Evolutionary conservation across 2,113 vertebrate species (phyloP), one percentile per base, ranked within the genome.

Genomic region (Potamarius usumacintae): DNA sequence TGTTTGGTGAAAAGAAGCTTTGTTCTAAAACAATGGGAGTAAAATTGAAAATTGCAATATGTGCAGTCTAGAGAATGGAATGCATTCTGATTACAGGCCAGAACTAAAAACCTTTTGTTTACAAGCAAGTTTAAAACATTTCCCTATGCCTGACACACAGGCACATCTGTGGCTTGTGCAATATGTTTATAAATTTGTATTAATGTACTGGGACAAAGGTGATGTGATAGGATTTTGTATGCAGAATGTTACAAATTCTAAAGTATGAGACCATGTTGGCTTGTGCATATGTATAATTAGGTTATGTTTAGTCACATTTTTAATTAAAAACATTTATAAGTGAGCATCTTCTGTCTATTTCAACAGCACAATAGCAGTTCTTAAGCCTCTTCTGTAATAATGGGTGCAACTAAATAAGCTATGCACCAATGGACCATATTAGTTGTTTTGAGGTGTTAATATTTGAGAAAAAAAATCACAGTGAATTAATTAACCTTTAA

Each of bases 21-120:
- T 86, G 85, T 48, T 86, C 62, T 58, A 42, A 58, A 86, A 86
- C 63, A 82, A 80, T 69, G 50, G 15, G 69, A 65, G 17, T 4
- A 71, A 84, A 30, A 9, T 82, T 48, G 52, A 60, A 85, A 85
- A 58, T 82, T 82, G 57, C 34, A 85, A 53, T 25, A 48, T 58
- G 67, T 15, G 10, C 69, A 76, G 27, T 84, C 52, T 72, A 80
- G 60, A 58, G 79, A 82, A 82, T 85, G 20, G 53, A 74, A 85
- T 58, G 17, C 30, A 62, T 62, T 30, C 50, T 85, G 58, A 72
- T 58, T 74, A 58, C 27, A 74, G 27, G 53, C 20, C 30, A 57
- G 83, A 71, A 69, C 25, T 17, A 27, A 69, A 67, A 84, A 69
- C 53, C 25, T 30, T 72, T 74, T 85, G 74, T 78, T 85, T 85